Base-by-base conservation (phyloP, 2,888 invertebrate species). In the Galerucella calmariensis region DNA sequence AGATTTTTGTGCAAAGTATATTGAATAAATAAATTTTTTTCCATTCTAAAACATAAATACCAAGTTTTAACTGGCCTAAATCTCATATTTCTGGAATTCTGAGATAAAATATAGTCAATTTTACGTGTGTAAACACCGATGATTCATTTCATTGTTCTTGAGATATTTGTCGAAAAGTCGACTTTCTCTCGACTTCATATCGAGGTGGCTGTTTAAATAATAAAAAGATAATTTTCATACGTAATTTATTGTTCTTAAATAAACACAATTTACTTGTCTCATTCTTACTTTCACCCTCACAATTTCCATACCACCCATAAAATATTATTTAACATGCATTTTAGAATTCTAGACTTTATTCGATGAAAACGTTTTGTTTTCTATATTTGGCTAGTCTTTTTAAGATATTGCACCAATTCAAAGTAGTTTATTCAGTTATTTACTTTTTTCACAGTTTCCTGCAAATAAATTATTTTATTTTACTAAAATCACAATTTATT, bases 161-260 rank as follows among this genome's bases (percentile, higher is more conserved):
- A 76, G 75, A 74, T 77, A 76, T 77, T 79, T 77, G 79, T 77
- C 72, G 77, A 77, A 79, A 79, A 77, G 72, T 79, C 71, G 74
- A 75, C 73, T 75, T 77, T 76, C 77, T 76, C 75, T 75, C 67
- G 66, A 75, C 79, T 79, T 77, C 75, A 76, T 79, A 77, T 77
- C 77, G 79, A 79, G 75, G 77, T 76, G 77, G 75, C 75, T 78
- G 77, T 78, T 80, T 78, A 80, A 80, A 81, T 79, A 80, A 79
- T 76, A 78, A 75, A 77, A 79, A 79, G 80, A 81, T 81, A 81
- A 81, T 79, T 81, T 79, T 79, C 78, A 77, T 78, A 78, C 78
- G 77, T 79, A 77, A 80, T 80, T 80, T 79, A 80, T 80, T 77
- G 77, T 77, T 77, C 74, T 75, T 76, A 68, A 67, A 66, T 71